Conservation (phyloP, 2,797 vertebrate species). For the Micrastur ruficollis region DNA sequence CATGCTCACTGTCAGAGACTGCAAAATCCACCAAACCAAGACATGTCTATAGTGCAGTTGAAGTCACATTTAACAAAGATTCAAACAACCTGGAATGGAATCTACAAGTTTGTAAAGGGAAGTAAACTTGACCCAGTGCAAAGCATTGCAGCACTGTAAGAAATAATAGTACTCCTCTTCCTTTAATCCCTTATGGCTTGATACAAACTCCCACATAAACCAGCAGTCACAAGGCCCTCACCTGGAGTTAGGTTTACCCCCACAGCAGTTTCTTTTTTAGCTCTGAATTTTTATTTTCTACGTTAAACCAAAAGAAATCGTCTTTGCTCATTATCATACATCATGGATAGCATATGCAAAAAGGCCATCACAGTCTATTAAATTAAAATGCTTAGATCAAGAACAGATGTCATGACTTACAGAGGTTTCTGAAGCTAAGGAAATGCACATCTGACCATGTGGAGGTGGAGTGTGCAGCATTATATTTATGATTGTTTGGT, state of each 20-base stretch:
- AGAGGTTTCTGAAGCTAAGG: background rate
- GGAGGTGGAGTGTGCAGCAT: background rate
- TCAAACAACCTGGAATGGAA: background rate
- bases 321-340: background rate
- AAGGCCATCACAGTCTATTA: background rate
- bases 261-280: background rate
- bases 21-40: background rate
- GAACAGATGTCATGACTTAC: background rate
- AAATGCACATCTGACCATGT: background rate
- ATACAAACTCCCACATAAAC: background rate
- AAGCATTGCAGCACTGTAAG: background rate
- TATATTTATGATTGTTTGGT: background rate
- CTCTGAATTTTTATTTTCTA: background rate
- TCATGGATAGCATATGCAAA: background rate
- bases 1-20: rapidly evolving
- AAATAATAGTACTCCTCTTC: background rate
- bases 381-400: background rate
- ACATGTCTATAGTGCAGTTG: background rate
- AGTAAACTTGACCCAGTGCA: background rate
- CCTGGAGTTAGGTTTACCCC: background rate
- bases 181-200: background rate
- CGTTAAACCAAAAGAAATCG: background rate
- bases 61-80: background rate
- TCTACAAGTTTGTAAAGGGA: background rate
- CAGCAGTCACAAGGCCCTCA: background rate